Evolutionary conservation across 1,140 invertebrate species (phyloP).

Genomic region (Ectropis grisescens): DNA sequence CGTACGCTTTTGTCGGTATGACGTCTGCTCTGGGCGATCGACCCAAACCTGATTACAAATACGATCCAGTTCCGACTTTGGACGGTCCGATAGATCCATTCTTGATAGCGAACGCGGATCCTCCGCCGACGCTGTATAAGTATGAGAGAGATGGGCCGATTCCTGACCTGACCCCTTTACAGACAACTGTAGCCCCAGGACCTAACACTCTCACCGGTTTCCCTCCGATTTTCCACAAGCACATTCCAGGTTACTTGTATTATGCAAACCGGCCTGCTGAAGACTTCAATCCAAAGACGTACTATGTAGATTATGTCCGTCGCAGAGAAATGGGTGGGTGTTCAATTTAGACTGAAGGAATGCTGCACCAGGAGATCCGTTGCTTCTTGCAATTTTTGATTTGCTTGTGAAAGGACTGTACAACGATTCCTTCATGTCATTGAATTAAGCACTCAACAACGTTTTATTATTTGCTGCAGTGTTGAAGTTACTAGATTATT

Average conservation of each 20-base stretch:
- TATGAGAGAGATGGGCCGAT: slow-evolving; percentile 56
- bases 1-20: slow-evolving; percentile 54
- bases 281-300: slow-evolving; percentile 60
- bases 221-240: slow-evolving; percentile 57
- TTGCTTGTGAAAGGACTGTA: slow-evolving; percentile 21
- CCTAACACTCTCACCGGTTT: slow-evolving; percentile 51
- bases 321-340: slow-evolving; percentile 64
- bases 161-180: slow-evolving; percentile 38
- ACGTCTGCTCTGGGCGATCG: slow-evolving; percentile 45
- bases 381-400: slow-evolving; percentile 12
- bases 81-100: slow-evolving; percentile 51
- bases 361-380: slow-evolving; percentile 19
- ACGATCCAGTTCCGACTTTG: slow-evolving; percentile 46
- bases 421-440: slow-evolving; percentile 48
- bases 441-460: slow-evolving; percentile 55
- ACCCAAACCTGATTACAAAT: slow-evolving; percentile 51
- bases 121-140: slow-evolving; percentile 47
- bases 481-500: too few relatives aligned
- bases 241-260: slow-evolving; percentile 59
- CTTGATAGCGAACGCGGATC: slow-evolving; percentile 30
- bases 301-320: slow-evolving; percentile 63
- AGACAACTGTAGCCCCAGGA: slow-evolving; percentile 37
- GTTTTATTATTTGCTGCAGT: slow-evolving; percentile 44
- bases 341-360: slow-evolving; percentile 59
- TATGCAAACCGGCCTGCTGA: slow-evolving; percentile 50